These are phyloP conservation scores for Crossaster papposus DNA, from an alignment of 53 echinoderm and acorn worm genomes.

Conservation along the genomic window DNA sequence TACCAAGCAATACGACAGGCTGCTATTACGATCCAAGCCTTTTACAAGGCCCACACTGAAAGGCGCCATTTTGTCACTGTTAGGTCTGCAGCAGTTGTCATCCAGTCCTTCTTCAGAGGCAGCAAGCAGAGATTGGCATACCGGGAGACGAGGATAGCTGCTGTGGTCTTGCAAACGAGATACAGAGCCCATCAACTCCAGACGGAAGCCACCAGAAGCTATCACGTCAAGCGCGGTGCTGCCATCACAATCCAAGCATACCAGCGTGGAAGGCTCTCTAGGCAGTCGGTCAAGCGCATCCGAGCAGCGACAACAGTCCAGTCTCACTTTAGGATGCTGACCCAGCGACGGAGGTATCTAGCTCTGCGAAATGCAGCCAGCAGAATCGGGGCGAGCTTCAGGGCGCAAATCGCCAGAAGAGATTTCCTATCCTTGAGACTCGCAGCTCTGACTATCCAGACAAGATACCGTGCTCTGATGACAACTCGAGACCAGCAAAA, in stretches of 20 bases:
- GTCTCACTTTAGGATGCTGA: constrained; percentile 73
- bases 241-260: constrained; percentile 63
- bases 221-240: constrained; percentile 52
- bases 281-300: constrained; percentile 58
- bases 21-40: constrained; percentile 64
- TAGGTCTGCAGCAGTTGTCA: constrained; percentile 57
- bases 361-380: constrained; percentile 59
- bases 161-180: constrained; percentile 61
- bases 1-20: constrained; percentile 40
- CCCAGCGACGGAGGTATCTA: constrained; percentile 58
- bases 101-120: constrained; percentile 72
- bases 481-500: constrained; percentile 7
- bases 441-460: constrained; percentile 66
- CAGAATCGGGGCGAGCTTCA: constrained; percentile 64
- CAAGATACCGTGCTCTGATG: constrained; percentile 60
- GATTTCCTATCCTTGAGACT: constrained; percentile 49
- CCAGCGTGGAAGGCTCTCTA: constrained; percentile 56
- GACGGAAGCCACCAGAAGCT: constrained; percentile 35
- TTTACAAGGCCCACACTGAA: constrained; percentile 56
- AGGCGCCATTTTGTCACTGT: constrained; percentile 46
- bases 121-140: constrained; percentile 43
- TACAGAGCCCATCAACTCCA: constrained; percentile 69
- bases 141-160: constrained; percentile 49
- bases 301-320: constrained; percentile 72
- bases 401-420: constrained; percentile 58